Evolutionary conservation across 2,888 invertebrate genomes (phyloP), one percentile per base, ranked within the genome.

Genomic region (Cerastis rubricosa): DNA sequence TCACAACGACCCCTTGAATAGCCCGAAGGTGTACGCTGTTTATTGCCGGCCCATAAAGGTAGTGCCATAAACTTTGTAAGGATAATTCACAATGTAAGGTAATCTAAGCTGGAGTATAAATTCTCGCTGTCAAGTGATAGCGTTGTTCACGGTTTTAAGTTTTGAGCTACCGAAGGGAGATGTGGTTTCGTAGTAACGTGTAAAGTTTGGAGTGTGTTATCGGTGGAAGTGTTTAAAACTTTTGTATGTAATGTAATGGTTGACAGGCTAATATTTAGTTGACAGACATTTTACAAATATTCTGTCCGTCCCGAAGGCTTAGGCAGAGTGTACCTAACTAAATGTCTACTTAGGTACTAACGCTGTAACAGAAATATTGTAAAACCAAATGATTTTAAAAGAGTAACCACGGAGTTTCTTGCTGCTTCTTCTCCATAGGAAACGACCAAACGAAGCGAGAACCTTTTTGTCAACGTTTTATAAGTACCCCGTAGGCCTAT

Each of bases 11-110:
- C 78, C 80, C 81, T 80, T 80, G 83, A 86, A 89, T 87, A 74
- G 81, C 78, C 83, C 70, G 67, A 59, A 85, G 85, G 85, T 88
- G 83, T 83, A 71, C 80, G 78, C 85, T 88, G 89, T 91, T 91
- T 92, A 92, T 88, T 81, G 86, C 86, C 19, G 64, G 51, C 87
- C 79, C 85, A 86, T 91, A 90, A 90, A 90, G 89, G 88, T 88
- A 72, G 51, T 29, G 35, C 77, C 49, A 76, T 88, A 85, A 87
- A 88, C 64, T 81, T 70, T 29, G 43, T 74, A 76, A 80, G 78
- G 73, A 78, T 85, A 83, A 85, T 80, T 83, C 81, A 79, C 74
- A 70, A 81, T 74, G 79, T 76, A 74, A 43, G 67, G 73, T 82
- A 78, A 88, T 86, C 81, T 78, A 76, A 68, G 74, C 72, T 61